A percentile compares a stretch with the other conserved stretches of the same genome.
Evolutionary conservation across 2,797 vertebrate species (phyloP).

Genomic region (Platalea minor): DNA sequence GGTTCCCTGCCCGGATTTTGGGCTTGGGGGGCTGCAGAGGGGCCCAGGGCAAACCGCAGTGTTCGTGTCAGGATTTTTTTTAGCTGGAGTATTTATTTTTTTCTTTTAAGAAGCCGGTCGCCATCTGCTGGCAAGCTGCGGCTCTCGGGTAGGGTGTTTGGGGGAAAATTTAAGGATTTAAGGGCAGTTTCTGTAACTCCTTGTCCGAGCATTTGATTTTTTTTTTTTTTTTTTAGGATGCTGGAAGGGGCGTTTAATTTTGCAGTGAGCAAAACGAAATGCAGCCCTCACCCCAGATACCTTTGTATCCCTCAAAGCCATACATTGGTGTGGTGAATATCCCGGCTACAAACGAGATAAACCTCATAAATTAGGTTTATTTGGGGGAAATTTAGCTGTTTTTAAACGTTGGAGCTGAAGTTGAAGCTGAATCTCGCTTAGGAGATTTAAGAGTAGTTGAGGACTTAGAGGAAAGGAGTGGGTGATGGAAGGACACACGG

Average conservation of each 20-base stretch:
- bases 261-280: fast-evolving
- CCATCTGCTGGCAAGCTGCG: not conserved
- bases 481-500: not conserved
- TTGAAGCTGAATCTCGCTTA: too few species aligned
- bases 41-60: fast-evolving
- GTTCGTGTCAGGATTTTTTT: not conserved
- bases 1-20: not conserved
- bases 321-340: fast-evolving
- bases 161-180: not conserved
- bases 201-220: fast-evolving
- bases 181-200: not conserved
- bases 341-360: fast-evolving
- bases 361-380: fast-evolving
- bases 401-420: not conserved
- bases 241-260: not conserved
- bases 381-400: not conserved
- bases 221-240: not conserved
- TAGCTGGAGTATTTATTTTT: fast-evolving
- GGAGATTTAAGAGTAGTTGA: not conserved
- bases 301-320: fast-evolving
- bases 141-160: fast-evolving
- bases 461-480: not conserved
- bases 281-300: not conserved
- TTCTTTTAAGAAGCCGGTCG: not conserved
- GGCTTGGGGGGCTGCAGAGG: not conserved